Evolutionary conservation across 2,888 invertebrate genomes (phyloP).

Genomic region (Hanleya hanleyi): DNA sequence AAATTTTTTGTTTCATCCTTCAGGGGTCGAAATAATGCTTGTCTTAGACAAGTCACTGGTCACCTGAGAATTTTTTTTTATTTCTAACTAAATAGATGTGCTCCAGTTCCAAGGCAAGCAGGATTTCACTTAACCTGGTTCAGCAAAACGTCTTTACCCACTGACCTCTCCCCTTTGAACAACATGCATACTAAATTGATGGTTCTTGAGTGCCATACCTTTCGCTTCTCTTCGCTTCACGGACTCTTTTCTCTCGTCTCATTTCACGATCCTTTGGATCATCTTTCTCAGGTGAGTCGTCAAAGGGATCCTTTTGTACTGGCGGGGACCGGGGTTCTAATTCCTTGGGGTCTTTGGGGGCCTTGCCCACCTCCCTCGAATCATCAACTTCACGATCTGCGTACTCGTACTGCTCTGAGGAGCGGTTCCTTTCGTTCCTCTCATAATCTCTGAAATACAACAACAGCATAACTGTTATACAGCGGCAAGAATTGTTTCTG

Average conservation of each 20-base stretch:
- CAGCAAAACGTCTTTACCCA: no score
- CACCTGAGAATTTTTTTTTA: no score
- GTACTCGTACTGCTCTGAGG: no score
- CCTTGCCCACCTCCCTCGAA: conserved; percentile 45
- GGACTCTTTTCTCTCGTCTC: not conserved
- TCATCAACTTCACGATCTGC: conserved; percentile 42
- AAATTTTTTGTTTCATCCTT: no score
- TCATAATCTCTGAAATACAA: conserved; percentile 9
- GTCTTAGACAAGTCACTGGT: no score
- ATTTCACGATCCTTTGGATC: not conserved
- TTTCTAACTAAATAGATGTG: no score
- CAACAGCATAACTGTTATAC: not conserved
- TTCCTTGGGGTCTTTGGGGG: conserved; percentile 36
- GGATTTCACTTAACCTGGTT: no score
- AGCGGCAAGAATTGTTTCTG: not conserved
- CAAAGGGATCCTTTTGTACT: conserved; percentile 69
- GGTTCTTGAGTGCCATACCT: no score
- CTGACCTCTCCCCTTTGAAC: no score
- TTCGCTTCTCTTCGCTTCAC: not conserved
- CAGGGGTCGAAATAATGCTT: no score
- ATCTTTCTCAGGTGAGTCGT: conserved; percentile 46
- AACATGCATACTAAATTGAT: no score
- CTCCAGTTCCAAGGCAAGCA: no score
- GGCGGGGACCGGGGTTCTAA: conserved; percentile 39
- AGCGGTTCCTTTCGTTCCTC: not conserved